Evolutionary conservation across 2,797 vertebrate species (phyloP).

Genomic region (Strix occidentalis): DNA sequence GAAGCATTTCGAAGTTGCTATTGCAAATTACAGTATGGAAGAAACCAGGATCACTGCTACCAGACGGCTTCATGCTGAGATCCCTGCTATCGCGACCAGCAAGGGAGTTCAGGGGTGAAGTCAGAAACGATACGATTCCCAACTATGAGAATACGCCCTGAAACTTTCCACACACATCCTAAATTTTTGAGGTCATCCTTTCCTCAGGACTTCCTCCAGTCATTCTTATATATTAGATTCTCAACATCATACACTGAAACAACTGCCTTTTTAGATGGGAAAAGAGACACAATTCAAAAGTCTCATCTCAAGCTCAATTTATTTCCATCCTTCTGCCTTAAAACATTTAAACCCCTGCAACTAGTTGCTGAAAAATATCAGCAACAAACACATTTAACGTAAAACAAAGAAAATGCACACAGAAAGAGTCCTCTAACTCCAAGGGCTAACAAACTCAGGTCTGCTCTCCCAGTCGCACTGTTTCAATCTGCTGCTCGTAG

Average conservation of each 20-base stretch:
- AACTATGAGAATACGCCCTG: background rate
- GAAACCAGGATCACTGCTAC: background rate
- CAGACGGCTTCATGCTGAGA: background rate
- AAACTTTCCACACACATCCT: background rate
- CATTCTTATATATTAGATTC: background rate
- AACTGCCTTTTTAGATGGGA: background rate
- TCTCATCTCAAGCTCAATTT: background rate
- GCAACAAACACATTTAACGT: background rate
- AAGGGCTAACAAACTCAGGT: no score
- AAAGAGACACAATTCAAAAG: background rate
- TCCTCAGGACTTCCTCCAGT: background rate
- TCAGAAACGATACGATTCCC: background rate
- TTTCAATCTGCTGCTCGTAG: background rate
- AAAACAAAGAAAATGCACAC: background rate
- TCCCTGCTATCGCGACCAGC: background rate
- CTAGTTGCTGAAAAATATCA: background rate
- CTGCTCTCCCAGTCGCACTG: background rate
- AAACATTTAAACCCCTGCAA: background rate
- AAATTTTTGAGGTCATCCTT: background rate
- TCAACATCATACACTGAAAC: background rate
- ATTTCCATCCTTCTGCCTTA: background rate
- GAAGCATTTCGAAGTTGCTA: background rate
- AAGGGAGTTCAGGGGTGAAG: background rate
- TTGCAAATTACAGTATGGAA: background rate
- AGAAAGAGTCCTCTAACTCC: background rate